These are phyloP conservation scores for Pectinophora gossypiella DNA, from an alignment of 1,140 invertebrate species.

Conservation along the genomic window DNA sequence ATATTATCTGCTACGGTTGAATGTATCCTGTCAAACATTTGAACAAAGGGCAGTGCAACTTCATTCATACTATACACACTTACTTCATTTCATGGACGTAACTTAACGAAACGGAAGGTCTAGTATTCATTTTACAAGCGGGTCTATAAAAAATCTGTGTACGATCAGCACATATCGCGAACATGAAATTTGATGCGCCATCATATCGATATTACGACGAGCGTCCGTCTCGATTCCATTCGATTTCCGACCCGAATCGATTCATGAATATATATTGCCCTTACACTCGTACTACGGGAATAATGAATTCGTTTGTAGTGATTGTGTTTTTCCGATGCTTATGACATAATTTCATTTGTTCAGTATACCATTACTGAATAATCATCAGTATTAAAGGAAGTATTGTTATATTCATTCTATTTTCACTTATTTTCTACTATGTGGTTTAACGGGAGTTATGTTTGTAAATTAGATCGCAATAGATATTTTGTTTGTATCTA, in stretches of 20 bases:
- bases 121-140: constrained; percentile 1
- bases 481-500: no score
- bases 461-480: no score
- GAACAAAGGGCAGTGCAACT: no score
- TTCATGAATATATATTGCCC: constrained; percentile 45
- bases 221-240: constrained; percentile 24
- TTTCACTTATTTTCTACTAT: no score
- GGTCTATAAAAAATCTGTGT: constrained; percentile 17
- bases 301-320: constrained; percentile 26
- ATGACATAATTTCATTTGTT: background rate
- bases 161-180: constrained; percentile 19
- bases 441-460: no score
- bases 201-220: constrained; percentile 34
- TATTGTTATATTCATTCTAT: no score
- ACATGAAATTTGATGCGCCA: constrained; percentile 37
- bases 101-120: no score
- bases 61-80: no score
- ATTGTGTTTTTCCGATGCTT: constrained; percentile 26
- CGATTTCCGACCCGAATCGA: constrained; percentile 25
- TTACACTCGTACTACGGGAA: constrained; percentile 18
- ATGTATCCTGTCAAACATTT: no score
- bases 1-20: no score
- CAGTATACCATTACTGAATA: background rate
- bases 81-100: no score
- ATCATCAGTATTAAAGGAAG: background rate